A percentile compares a stretch with the other conserved stretches of the same genome.
Conservation (phyloP, 1,140 invertebrate species). For the Drosophila trapezifrons region DNA sequence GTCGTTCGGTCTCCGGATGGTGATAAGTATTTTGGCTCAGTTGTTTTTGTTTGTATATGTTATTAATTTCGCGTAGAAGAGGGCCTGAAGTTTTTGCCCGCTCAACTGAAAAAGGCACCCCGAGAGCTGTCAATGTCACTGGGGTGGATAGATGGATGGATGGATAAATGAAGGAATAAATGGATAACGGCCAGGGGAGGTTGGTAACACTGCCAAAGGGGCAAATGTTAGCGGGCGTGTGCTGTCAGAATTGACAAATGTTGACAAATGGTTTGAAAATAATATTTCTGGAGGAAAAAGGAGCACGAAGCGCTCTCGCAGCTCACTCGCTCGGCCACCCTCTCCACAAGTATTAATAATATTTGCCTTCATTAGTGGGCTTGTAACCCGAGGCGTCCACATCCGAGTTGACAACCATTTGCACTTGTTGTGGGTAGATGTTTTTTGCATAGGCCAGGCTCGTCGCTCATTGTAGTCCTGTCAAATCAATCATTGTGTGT, state of each 20-base stretch:
- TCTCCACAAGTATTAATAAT: slow-evolving; percentile 62
- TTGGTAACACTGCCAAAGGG: slow-evolving; percentile 54
- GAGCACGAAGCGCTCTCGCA: slow-evolving; percentile 3
- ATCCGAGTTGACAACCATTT: slow-evolving; percentile 50
- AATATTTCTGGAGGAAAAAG: slow-evolving; percentile 58
- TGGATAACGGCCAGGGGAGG: slow-evolving; percentile 11
- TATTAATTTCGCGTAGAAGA: slow-evolving; percentile 78
- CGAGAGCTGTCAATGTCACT: slow-evolving; percentile 61
- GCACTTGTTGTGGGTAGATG: slow-evolving; percentile 34
- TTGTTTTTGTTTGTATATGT: slow-evolving; percentile 75
- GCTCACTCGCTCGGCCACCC: slow-evolving; percentile 3
- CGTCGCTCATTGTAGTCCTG: slow-evolving; percentile 61
- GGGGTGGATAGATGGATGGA: slow-evolving; percentile 55
- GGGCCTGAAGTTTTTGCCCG: slow-evolving; percentile 41
- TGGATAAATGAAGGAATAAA: slow-evolving; percentile 21
- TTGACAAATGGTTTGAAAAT: slow-evolving; percentile 80
- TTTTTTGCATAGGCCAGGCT: slow-evolving; percentile 44
- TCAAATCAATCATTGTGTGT: slow-evolving; percentile 83
- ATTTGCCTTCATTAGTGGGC: slow-evolving; percentile 78
- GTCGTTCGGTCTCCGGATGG: slow-evolving; percentile 33
- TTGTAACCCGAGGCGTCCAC: slow-evolving; percentile 60
- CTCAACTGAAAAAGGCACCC: slow-evolving; percentile 36
- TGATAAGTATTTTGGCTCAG: slow-evolving; percentile 68
- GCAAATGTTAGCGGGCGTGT: slow-evolving; percentile 55
- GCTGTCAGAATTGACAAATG: slow-evolving; percentile 81